Conservation (phyloP, 2,113 vertebrate species). For the Asarcornis scutulata region DNA sequence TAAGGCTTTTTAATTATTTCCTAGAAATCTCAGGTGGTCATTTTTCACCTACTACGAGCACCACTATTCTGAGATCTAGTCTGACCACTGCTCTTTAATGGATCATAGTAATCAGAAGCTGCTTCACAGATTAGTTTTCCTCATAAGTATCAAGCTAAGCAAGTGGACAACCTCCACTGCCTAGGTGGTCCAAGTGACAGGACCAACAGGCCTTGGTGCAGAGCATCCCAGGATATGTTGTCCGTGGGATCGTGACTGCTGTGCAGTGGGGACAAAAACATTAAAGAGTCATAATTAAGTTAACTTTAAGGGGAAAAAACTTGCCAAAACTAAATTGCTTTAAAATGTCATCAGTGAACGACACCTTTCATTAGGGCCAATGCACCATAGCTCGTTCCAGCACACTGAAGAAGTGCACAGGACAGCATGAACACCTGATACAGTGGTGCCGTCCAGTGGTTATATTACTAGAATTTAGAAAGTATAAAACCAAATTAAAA, state of each 20-base stretch:
- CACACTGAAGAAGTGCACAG: neutral
- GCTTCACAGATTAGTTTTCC: neutral
- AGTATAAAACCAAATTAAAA: neutral
- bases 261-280: too few species aligned
- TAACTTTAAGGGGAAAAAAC: neutral
- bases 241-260: rapidly evolving
- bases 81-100: neutral
- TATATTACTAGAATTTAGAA: neutral
- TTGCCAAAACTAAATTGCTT: neutral
- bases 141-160: rapidly evolving
- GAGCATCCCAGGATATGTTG: neutral
- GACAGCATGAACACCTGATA: rapidly evolving
- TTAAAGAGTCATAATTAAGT: neutral
- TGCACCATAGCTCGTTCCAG: neutral
- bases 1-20: neutral
- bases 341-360: neutral
- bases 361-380: neutral
- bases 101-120: neutral
- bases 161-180: neutral
- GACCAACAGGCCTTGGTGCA: neutral
- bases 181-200: neutral
- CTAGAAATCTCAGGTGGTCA: neutral
- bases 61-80: neutral
- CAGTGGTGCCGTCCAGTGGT: neutral
- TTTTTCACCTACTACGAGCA: neutral